Conservation (phyloP, 2,797 vertebrate species). For the Chrysocyon brachyurus region DNA sequence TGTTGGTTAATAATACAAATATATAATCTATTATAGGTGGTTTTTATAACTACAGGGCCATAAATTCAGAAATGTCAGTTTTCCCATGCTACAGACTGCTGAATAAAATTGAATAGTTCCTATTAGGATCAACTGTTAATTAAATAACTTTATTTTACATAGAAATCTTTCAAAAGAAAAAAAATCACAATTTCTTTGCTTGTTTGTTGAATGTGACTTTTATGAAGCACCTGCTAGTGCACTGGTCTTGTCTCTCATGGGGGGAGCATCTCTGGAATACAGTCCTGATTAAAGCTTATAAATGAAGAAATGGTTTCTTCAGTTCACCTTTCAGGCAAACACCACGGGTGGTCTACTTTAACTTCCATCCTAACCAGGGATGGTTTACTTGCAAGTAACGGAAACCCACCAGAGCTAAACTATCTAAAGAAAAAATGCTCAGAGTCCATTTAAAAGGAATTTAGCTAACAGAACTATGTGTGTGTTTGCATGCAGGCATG, state of each 20-base stretch:
- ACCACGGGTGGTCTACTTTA: neutral
- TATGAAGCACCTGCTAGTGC: neutral
- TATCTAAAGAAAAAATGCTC: neutral
- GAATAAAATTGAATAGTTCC: neutral
- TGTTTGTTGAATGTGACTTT: neutral
- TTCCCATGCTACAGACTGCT: neutral
- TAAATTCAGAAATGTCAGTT: slow-evolving; percentile 40
- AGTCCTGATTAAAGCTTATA: neutral
- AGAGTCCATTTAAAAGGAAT: neutral
- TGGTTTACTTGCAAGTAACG: neutral
- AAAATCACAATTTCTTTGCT: neutral
- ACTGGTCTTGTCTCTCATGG: neutral
- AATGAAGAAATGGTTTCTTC: neutral
- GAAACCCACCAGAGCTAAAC: neutral
- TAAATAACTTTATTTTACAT: slow-evolving; percentile 30
- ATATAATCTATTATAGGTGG: neutral
- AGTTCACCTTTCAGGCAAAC: neutral
- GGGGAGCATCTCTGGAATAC: neutral
- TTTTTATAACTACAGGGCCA: neutral
- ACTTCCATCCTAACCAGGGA: neutral
- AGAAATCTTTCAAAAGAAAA: slow-evolving; percentile 15
- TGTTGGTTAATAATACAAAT: neutral
- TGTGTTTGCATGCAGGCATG: neutral
- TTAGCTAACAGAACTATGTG: neutral
- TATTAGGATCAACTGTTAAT: slow-evolving; percentile 35